Base-by-base conservation (phyloP, 2,797 vertebrate species). In the Fringilla coelebs region DNA sequence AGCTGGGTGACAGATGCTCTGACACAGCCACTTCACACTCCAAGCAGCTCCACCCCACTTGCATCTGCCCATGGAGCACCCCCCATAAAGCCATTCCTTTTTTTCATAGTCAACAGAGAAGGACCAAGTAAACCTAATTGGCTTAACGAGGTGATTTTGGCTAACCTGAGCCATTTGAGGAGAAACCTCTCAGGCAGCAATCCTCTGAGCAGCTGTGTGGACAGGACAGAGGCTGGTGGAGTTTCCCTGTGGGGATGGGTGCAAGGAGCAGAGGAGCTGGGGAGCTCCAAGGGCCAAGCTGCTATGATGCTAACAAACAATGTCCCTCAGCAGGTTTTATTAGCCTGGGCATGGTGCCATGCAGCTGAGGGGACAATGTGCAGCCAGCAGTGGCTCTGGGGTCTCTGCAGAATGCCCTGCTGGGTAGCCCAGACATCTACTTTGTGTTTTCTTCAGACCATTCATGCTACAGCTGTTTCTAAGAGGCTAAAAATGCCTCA, bases 341-440 rank as follows among this genome's bases (percentile, higher is more conserved):
- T 89, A 88, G 82, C 79, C 89, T 85, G 91, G 96, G 91, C 93
- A 92, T 0, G 0, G 41, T 75, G 93, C 95, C 95, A 92, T 28
- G 94, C 95, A 93, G 94, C 89, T 89, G 93, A 93, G 62, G 66
- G 72, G 62, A 91, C 78, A 89, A 73, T 45, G 4, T 72, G 70
- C 76, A 83, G 88, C 28, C 85, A 48, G 79, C 78, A 68, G 75
- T 43, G 75, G 48, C 71, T 67, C 81, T 88, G 85, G 31, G 54
- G 58, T 88, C 85, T 58, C 79, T 91, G 61, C 21, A 77, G 60
- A 51, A 26, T 40, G 41, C 22, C 79, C 85, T 3, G 13, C 79
- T 85, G 76, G 3, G 55, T 16, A 43, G 49, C 6, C 45, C 29
- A 88, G 89, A 77, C 7, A 3, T 89, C 61, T 77, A 92, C 57